A percentile compares a stretch with the other conserved stretches of the same genome.
Conservation (phyloP, 2,113 vertebrate species). For the Ptychochromis oligacanthus region DNA sequence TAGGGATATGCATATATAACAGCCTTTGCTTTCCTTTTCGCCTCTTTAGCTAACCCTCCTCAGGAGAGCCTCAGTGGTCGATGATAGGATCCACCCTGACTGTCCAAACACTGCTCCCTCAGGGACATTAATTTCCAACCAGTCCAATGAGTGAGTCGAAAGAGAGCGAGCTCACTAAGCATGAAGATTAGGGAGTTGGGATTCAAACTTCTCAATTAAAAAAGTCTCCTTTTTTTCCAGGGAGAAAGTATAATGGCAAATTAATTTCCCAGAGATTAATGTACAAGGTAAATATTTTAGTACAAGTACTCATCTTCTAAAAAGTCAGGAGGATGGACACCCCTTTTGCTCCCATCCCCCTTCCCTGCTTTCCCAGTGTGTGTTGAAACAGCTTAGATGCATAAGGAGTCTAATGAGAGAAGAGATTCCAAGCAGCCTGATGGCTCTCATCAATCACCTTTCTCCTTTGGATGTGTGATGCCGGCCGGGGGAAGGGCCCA, state of each 20-base stretch:
- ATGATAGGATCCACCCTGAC: constrained; percentile 60
- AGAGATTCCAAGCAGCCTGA: constrained; percentile 79
- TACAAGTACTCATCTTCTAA: constrained; percentile 60
- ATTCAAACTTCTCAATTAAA: constrained; percentile 35
- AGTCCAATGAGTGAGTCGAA: constrained; percentile 45
- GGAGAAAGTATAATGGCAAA: constrained; percentile 61
- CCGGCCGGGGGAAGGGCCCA: constrained; percentile 50
- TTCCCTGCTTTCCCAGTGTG: constrained; percentile 13
- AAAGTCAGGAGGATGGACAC: constrained; percentile 51
- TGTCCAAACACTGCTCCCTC: constrained; percentile 59
- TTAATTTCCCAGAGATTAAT: constrained; percentile 73
- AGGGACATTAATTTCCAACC: constrained; percentile 62
- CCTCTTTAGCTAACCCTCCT: constrained; percentile 34
- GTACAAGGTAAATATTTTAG: constrained; percentile 70
- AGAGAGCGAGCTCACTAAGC: constrained; percentile 45
- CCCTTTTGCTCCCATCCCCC: constrained; percentile 27
- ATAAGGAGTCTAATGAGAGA: constrained; percentile 79
- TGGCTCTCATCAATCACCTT: constrained; percentile 83
- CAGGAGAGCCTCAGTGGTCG: constrained; percentile 43
- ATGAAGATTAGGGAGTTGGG: constrained; percentile 53
- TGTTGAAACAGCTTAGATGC: constrained; percentile 62
- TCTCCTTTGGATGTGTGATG: constrained; percentile 77
- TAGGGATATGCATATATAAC: constrained; percentile 44
- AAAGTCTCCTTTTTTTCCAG: constrained; percentile 18
- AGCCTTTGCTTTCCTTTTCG: constrained; percentile 6